phyloP scores from a whole-genome alignment of 2,113 vertebrate species.

The Tringa solitaria region DNA sequence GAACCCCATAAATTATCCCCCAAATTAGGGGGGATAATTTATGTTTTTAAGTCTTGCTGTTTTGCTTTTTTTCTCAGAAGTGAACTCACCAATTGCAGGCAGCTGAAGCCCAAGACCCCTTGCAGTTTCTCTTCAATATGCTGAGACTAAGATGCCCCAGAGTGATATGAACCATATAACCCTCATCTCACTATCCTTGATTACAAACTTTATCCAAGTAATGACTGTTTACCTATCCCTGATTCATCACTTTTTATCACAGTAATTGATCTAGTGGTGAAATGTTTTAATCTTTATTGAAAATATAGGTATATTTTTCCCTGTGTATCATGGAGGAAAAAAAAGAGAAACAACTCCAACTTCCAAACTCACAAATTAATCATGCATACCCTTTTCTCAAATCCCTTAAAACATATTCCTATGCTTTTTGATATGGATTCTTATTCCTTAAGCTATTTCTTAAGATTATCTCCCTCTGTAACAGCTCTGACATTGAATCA shows the following conservation, averaged over 20 bases:
- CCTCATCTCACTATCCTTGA: neutral
- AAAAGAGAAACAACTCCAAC: neutral
- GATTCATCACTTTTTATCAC: neutral
- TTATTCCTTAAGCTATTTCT: neutral
- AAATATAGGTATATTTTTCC: neutral
- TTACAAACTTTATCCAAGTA: neutral
- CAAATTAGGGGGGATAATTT: no score
- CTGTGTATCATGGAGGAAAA: neutral
- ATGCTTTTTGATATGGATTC: neutral
- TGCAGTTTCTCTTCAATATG: neutral
- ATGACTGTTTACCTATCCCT: neutral
- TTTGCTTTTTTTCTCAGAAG: neutral
- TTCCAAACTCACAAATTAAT: neutral
- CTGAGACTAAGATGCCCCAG: neutral
- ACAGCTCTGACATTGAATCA: neutral
- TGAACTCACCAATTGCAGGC: neutral
- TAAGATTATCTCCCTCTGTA: neutral
- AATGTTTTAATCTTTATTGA: neutral
- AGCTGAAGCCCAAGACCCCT: neutral
- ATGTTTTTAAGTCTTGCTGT: neutral
- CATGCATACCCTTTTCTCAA: neutral
- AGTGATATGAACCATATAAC: neutral
- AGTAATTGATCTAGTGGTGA: neutral
- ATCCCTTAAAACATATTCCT: neutral
- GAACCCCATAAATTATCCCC: neutral